A percentile compares a stretch with the other conserved stretches of the same genome.
These are phyloP conservation scores for Allacma fusca DNA, from an alignment of 2,888 invertebrate genomes.

Conservation along the genomic window DNA sequence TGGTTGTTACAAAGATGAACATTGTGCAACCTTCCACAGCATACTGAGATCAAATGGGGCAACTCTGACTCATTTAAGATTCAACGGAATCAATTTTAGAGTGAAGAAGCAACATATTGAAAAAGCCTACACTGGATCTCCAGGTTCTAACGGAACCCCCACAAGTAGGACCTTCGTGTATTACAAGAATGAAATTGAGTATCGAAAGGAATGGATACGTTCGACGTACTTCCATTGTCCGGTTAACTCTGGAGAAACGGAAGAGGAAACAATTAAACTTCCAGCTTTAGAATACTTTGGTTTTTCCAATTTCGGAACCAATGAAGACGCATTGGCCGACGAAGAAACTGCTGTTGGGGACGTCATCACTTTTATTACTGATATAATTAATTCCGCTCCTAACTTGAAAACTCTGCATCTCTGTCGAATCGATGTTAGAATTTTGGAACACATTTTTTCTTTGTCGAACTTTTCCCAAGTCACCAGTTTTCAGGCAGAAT, in stretches of 20 bases:
- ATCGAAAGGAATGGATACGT: not conserved
- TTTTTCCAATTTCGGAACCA: not conserved
- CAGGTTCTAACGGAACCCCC: not conserved
- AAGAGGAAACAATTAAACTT: too few species aligned
- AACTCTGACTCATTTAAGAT: not conserved
- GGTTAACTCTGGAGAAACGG: too few species aligned
- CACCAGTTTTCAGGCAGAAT: not conserved
- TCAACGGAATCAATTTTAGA: not conserved
- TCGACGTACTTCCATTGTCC: not conserved
- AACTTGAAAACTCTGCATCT: not conserved
- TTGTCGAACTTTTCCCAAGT: not conserved
- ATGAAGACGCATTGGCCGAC: not conserved
- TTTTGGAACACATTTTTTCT: not conserved
- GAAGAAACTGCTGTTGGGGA: not conserved
- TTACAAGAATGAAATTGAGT: conserved; percentile 15
- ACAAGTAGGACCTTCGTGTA: not conserved
- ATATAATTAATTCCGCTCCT: not conserved
- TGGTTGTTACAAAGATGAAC: conserved; percentile 6
- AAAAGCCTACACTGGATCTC: conserved; percentile 10
- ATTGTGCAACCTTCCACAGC: not conserved
- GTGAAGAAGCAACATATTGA: not conserved
- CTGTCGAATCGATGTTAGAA: not conserved
- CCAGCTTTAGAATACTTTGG: conserved; percentile 3
- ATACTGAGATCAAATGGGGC: not conserved
- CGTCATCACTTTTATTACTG: not conserved